These are phyloP conservation scores for Oryzias celebensis DNA, from an alignment of 2,113 vertebrate genomes.

Conservation along the genomic window DNA sequence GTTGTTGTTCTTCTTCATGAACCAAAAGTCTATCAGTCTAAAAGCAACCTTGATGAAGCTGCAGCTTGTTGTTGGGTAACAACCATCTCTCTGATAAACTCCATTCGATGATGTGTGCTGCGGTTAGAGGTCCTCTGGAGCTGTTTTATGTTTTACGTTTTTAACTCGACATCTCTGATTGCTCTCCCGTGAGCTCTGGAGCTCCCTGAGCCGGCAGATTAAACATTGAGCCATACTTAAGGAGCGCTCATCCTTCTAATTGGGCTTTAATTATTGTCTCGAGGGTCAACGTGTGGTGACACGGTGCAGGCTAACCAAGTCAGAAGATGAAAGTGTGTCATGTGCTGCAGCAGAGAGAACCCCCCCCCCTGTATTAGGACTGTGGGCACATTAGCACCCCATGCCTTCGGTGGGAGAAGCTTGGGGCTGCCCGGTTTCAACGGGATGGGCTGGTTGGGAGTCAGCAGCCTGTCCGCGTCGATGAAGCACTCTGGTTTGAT, in stretches of 20 bases:
- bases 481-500: slow-evolving; percentile 39
- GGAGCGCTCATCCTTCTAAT: slow-evolving; percentile 74
- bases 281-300: slow-evolving; percentile 41
- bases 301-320: slow-evolving; percentile 25
- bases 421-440: background rate
- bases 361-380: slow-evolving; percentile 15
- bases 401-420: slow-evolving; percentile 37
- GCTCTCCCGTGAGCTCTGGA: slow-evolving; percentile 35
- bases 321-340: slow-evolving; percentile 5
- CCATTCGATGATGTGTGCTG: background rate
- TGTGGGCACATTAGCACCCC: slow-evolving; percentile 43
- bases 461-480: slow-evolving; percentile 21
- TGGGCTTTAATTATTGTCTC: slow-evolving; percentile 71
- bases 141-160: slow-evolving; percentile 1
- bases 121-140: background rate
- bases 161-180: slow-evolving; percentile 6
- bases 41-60: no score
- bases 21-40: no score
- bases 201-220: slow-evolving; percentile 48
- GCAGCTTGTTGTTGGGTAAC: no score
- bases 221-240: slow-evolving; percentile 68
- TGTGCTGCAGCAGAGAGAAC: background rate
- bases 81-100: background rate
- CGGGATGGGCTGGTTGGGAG: background rate
- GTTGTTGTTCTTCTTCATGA: no score